A percentile compares a stretch with the other conserved stretches of the same genome.
These are phyloP conservation scores for Drosophila helvetica DNA, from an alignment of 2,888 invertebrate species.

Conservation along the genomic window DNA sequence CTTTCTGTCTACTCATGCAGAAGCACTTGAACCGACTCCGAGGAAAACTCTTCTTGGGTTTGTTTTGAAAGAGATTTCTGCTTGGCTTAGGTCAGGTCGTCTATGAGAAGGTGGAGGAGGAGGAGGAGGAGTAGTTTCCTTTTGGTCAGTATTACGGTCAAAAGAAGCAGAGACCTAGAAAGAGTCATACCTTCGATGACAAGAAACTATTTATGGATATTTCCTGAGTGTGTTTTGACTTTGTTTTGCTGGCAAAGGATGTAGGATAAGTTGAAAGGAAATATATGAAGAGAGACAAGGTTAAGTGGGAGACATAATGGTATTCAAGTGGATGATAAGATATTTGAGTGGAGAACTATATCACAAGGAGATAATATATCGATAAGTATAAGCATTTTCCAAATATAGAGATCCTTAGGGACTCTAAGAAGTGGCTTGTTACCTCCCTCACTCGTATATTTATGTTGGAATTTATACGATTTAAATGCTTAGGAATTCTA, in stretches of 20 bases:
- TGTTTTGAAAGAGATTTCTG: conserved; percentile 8
- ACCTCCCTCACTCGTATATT: not conserved
- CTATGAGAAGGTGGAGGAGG: not conserved
- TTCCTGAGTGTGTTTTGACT: not conserved
- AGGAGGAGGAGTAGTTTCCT: not conserved
- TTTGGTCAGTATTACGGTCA: not conserved
- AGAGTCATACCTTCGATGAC: not conserved
- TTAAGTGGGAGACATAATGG: not conserved
- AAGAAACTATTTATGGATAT: too few relatives aligned
- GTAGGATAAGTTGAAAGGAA: not conserved
- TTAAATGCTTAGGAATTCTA: not conserved
- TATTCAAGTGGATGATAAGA: not conserved
- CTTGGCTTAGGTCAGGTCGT: conserved; percentile 44
- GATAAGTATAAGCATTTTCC: not conserved
- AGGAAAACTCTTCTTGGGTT: conserved; percentile 40
- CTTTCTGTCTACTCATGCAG: conserved; percentile 54
- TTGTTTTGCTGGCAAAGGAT: not conserved
- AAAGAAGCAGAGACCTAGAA: not conserved
- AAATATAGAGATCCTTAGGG: not conserved
- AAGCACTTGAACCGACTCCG: conserved; percentile 37
- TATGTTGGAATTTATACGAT: not conserved
- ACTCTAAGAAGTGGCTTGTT: not conserved
- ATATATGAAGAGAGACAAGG: not conserved
- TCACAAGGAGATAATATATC: too few relatives aligned
- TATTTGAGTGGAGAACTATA: not conserved